A percentile compares a stretch with the other conserved stretches of the same genome.
Conservation (phyloP, 2,113 vertebrate species). For the Perognathus longimembris region DNA sequence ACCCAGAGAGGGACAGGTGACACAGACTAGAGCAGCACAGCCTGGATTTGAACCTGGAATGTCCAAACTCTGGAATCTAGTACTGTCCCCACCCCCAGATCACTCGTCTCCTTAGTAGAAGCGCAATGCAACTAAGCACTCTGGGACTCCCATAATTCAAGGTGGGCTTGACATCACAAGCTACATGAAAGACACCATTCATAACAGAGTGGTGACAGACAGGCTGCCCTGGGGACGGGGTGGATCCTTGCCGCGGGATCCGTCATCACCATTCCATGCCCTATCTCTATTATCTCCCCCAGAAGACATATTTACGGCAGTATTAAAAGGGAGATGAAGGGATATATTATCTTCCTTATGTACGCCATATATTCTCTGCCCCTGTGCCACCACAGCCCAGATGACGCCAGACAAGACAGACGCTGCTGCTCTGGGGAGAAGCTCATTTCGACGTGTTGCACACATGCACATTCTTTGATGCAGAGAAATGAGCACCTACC, state of each 20-base stretch:
- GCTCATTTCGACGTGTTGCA: too few relatives aligned
- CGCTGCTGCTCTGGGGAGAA: too few relatives aligned
- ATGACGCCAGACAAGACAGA: not conserved
- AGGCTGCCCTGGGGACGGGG: not conserved
- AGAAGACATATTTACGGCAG: conserved; percentile 51
- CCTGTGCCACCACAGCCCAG: not conserved
- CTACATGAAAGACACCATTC: conserved; percentile 26
- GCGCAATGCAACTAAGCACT: conserved; percentile 52
- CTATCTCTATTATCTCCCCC: conserved; percentile 54
- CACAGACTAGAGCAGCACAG: rapidly evolving
- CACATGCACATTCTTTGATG: too few relatives aligned
- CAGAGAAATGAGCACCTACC: not conserved
- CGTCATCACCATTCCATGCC: conserved; percentile 7
- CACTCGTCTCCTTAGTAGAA: conserved; percentile 2
- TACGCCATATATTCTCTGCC: not conserved
- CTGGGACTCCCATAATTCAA: conserved; percentile 15
- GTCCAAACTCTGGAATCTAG: too few relatives aligned
- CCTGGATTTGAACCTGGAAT: not conserved
- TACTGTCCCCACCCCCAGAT: rapidly evolving
- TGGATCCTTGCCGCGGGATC: not conserved
- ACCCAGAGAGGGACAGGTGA: not conserved
- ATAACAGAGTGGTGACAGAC: conserved; percentile 44
- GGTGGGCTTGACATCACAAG: conserved; percentile 41
- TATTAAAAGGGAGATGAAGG: conserved; percentile 61
- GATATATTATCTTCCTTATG: conserved; percentile 56